Conservation (phyloP, 2,113 vertebrate species). For the Boleophthalmus pectinirostris region DNA sequence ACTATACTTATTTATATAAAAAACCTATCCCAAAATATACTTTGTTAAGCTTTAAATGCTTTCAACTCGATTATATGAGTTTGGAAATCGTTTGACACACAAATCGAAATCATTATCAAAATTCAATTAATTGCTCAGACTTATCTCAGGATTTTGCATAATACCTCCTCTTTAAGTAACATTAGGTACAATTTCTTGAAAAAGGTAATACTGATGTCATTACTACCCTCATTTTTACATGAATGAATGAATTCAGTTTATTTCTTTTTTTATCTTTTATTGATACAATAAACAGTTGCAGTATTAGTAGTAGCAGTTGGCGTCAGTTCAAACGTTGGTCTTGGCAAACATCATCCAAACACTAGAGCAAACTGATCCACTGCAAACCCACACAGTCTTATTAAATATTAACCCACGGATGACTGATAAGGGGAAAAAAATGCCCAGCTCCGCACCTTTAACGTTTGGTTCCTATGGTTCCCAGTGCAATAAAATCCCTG, state of each 20-base stretch:
- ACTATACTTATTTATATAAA: too few relatives aligned
- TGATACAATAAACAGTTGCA: not conserved
- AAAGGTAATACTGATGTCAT: not conserved
- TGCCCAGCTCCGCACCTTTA: not conserved
- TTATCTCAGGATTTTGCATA: too few relatives aligned
- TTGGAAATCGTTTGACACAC: too few relatives aligned
- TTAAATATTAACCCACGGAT: slow-evolving; percentile 2
- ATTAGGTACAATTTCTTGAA: too few relatives aligned
- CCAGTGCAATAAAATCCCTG: not conserved
- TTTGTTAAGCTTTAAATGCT: too few relatives aligned
- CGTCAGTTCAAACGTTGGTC: not conserved
- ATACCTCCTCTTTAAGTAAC: too few relatives aligned
- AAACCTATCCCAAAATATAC: too few relatives aligned
- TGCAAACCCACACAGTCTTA: too few relatives aligned
- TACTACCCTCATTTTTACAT: not conserved
- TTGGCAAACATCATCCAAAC: not conserved
- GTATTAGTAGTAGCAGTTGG: not conserved
- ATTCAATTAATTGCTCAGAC: too few relatives aligned
- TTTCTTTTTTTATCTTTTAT: not conserved
- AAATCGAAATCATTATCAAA: too few relatives aligned
- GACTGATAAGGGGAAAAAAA: not conserved
- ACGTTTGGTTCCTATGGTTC: not conserved
- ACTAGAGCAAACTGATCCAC: not conserved
- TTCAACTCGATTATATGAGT: too few relatives aligned
- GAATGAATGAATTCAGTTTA: not conserved